A percentile compares a stretch with the other conserved stretches of the same genome.
These are phyloP conservation scores for Odocoileus virginianus DNA, from an alignment of 2,113 vertebrate species.

Conservation along the genomic window DNA sequence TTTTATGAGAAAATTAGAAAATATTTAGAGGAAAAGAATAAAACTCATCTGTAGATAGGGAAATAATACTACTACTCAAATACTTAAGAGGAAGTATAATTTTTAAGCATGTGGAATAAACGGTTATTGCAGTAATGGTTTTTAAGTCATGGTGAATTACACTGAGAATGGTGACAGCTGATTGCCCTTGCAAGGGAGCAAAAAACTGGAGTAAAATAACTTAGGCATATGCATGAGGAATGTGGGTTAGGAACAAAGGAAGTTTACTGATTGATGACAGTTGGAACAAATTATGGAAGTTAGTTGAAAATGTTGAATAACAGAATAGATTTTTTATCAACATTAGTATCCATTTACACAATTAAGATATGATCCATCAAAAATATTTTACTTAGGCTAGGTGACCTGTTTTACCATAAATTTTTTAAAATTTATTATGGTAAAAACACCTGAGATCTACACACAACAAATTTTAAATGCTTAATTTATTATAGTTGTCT, in stretches of 20 bases:
- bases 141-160: slow-evolving; percentile 10
- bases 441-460: neutral
- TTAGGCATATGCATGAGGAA: neutral
- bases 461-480: neutral
- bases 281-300: slow-evolving; percentile 10
- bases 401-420: neutral
- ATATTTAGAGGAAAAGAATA: neutral
- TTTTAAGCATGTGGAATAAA: neutral
- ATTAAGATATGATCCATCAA: neutral
- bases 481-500: neutral
- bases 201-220: slow-evolving; percentile 1
- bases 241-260: neutral
- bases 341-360: neutral
- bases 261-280: slow-evolving; percentile 11
- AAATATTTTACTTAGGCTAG: neutral
- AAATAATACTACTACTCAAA: slow-evolving; percentile 11
- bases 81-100: neutral
- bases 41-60: neutral
- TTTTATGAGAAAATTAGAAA: slow-evolving; percentile 20
- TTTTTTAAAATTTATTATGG: neutral
- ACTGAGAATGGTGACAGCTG: neutral
- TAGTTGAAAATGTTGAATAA: slow-evolving; percentile 27
- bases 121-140: neutral
- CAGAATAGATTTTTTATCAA: slow-evolving; percentile 7
- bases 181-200: slow-evolving; percentile 20